Evolutionary conservation across 2,888 invertebrate species (phyloP).

Genomic region (Philereme vetulata): DNA sequence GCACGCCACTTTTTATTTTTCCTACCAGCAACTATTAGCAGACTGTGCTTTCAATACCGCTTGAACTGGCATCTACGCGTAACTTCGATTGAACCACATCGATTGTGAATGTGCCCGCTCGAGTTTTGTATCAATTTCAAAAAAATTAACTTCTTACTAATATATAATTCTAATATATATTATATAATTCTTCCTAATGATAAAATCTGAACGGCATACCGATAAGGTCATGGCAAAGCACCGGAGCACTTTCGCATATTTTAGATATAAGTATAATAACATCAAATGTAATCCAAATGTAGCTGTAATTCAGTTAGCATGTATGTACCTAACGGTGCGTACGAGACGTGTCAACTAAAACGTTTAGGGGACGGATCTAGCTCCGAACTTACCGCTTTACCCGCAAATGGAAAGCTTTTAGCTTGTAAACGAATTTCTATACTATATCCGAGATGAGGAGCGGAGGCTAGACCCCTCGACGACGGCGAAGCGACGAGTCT

Average conservation of each 20-base stretch:
- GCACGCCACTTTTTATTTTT: too few species aligned
- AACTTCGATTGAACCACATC: too few species aligned
- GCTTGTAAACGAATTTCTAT: slow-evolving; percentile 70
- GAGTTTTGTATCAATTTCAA: too few species aligned
- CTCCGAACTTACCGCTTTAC: slow-evolving; percentile 50
- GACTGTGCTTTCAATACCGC: too few species aligned
- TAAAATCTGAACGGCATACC: too few species aligned
- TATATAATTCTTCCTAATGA: too few species aligned
- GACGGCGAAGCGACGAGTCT: slow-evolving; percentile 19
- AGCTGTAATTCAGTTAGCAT: slow-evolving; percentile 13
- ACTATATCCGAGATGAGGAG: slow-evolving; percentile 25
- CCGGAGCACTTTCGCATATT: slow-evolving; percentile 4
- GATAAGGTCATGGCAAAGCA: neutral
- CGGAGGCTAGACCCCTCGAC: slow-evolving; percentile 20
- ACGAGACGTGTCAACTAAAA: slow-evolving; percentile 37
- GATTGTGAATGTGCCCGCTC: too few species aligned
- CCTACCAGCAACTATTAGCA: too few species aligned
- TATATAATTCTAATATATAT: too few species aligned
- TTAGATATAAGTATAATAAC: slow-evolving; percentile 1
- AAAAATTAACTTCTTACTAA: too few species aligned
- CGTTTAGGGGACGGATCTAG: slow-evolving; percentile 36
- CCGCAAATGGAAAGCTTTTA: slow-evolving; percentile 76
- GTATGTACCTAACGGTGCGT: slow-evolving; percentile 14
- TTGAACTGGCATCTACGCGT: too few species aligned
- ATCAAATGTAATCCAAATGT: neutral